Evolutionary conservation across 2,113 vertebrate species (phyloP), one percentile per base, ranked within the genome.

Genomic region (Labeo rohita): DNA sequence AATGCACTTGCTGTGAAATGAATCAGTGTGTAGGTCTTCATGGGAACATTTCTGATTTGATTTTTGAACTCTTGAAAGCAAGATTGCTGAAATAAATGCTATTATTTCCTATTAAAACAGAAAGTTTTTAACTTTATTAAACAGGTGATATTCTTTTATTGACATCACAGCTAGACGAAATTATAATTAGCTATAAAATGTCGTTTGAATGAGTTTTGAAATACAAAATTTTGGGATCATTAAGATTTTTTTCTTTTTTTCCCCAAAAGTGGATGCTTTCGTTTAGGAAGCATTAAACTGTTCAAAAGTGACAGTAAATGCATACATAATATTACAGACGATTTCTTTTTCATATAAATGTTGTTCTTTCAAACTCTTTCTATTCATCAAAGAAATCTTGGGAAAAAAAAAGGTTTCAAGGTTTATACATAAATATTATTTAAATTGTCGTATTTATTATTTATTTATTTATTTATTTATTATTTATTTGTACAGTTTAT

Each of bases 1-100:
- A 63, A 80, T 47, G 12, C 11, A 47, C 18, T 50, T 81, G 12
- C 43, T 66, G 61, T 81, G 45, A 70, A 70, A 70, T 52, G 50
- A 73, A 68, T 50, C 23, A 45, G 36, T 21, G 52, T 63, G 59
- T 49, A 66, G 7, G 11, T 15, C 3, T 56, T 0, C 21, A 63
- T 4, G 8, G 49, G 49, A 6, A 23, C 21, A 49, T 68, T 4
- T 43, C 8, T 73, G 65, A 54, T 39, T 73, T 73, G 43, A 81
- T 61, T 63, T 12, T 72, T 73, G 16, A 45, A n/a, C 7, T 34
- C 28, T 43, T 8, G 28, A 23, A 50, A 0, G 1, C 36, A 77
- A 34, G 7, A 3, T 74, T 49, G 43, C 72, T 74, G 10, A 74
- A 75, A 74, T 23, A 12, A 23, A 8, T 49, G 12, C 11, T 18